Evolutionary conservation across 23 tunicate species (phyloP), one percentile per base, ranked within the genome.

Genomic region (Botrylloides violaceus): DNA sequence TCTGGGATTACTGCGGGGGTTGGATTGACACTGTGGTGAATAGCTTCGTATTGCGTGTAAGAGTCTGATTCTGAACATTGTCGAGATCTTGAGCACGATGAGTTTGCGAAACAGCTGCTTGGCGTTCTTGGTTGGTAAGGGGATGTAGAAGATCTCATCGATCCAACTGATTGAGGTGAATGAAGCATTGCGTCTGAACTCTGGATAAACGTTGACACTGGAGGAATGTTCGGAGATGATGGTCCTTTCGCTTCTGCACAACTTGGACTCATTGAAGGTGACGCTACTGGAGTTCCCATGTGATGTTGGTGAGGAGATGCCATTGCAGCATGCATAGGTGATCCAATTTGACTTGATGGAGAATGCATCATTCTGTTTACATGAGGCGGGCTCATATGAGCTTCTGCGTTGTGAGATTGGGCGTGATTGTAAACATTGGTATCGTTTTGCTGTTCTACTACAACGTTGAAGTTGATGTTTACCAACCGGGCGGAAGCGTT

Each of bases 121-220:
- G 66, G 18, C 33, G 60, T 70, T n/a, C 72, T 27, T 24, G 84
- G 75, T 2, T 68, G 74, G 37, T 31, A 68, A 24, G 82, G 48
- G 32, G 81, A 58, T 4, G 63, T 21, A 3, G 89, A 39, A 19
- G 81, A 39, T 49, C 29, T 49, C 28, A 65, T 59, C 32, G 76
- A 43, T n/a, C 34, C 29, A 1, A 85, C 59, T 3, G 95, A 71
- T n/a, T 90, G 78, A n/a, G 92, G 59, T 12, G 85, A 88, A 65
- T 90, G 97, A 29, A 90, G 83, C 47, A 90, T 68, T n/a, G 81
- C 90, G 29, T 90, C 97, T 18, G 90, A 90, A 62, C 72, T 83
- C 61, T 83, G 83, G 66, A 90, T 90, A 53, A 90, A 90, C 31
- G 84, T 90, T 65, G 97, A 90, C 49, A 90, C 90, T 1, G 97